Conservation (phyloP, 2,888 invertebrate species). For the Hirtodrosophila cameraria region DNA sequence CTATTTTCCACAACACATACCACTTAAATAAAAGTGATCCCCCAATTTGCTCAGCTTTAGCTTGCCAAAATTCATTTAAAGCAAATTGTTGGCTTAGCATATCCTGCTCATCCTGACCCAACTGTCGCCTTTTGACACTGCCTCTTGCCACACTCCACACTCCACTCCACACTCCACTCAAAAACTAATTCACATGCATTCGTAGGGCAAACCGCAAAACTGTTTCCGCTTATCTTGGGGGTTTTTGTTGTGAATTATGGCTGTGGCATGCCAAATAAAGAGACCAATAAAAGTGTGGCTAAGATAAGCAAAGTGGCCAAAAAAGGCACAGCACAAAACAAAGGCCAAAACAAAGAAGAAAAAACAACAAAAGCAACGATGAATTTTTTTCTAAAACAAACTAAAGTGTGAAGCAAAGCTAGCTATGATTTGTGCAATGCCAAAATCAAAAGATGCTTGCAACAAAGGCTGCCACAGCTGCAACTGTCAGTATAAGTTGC, state of each 20-base stretch:
- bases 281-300: constrained; percentile 73
- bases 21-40: not conserved
- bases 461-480: constrained; percentile 40
- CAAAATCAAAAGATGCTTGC: constrained; percentile 35
- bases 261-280: constrained; percentile 68
- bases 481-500: constrained; percentile 38
- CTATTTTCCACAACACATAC: not conserved
- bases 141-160: not conserved
- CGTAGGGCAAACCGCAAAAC: constrained; percentile 38
- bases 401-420: constrained; percentile 33
- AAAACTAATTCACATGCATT: constrained; percentile 57
- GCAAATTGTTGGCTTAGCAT: constrained; percentile 18
- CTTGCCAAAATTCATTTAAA: constrained; percentile 23
- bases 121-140: not conserved
- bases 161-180: constrained; percentile 20
- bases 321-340: constrained; percentile 22
- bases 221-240: constrained; percentile 52
- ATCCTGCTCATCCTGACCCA: constrained; percentile 10
- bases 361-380: constrained; percentile 6
- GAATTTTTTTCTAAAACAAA: constrained; percentile 26
- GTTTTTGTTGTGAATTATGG: constrained; percentile 64
- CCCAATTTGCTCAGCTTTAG: not conserved
- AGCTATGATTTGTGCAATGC: constrained; percentile 59
- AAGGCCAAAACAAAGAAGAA: constrained; percentile 9
- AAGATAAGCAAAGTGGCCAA: constrained; percentile 69